These are phyloP conservation scores for Hemicrepidius hirtus DNA, from an alignment of 2,888 invertebrate species.

Conservation along the genomic window DNA sequence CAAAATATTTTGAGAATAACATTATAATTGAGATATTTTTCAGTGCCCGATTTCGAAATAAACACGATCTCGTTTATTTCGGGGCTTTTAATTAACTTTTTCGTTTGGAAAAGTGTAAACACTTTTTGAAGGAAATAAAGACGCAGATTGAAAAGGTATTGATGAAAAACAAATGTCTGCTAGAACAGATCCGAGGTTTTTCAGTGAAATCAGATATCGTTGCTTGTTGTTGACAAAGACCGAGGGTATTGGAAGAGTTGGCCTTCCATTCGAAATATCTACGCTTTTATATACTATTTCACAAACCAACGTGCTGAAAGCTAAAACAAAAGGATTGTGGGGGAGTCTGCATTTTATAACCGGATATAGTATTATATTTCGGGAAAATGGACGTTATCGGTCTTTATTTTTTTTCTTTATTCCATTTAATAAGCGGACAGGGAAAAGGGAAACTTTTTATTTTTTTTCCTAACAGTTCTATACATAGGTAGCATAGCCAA, in stretches of 20 bases:
- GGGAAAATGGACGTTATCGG: conserved; percentile 13
- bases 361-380: conserved; percentile 3
- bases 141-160: conserved; percentile 18
- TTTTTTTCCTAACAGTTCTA: too few species aligned
- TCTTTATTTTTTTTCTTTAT: conserved; percentile 7
- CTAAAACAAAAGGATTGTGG: conserved; percentile 1
- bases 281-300: conserved; percentile 12
- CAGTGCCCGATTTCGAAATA: too few species aligned
- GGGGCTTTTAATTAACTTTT: not conserved
- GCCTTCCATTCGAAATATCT: conserved; percentile 15
- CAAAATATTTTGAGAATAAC: too few species aligned
- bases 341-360: not conserved
- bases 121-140: not conserved
- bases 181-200: conserved; percentile 9
- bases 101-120: not conserved
- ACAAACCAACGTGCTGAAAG: conserved; percentile 1
- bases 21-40: too few species aligned
- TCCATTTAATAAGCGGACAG: not conserved
- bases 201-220: conserved; percentile 14
- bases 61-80: not conserved
- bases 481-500: too few species aligned
- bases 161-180: conserved; percentile 21
- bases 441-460: too few species aligned
- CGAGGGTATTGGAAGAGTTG: conserved; percentile 21
- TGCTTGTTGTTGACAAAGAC: conserved; percentile 15